Percentiles rank a stretch among this genome's conserved stretches.
Evolutionary conservation across 2,888 invertebrate genomes (phyloP).

Genomic region (Sarcophaga variegata): DNA sequence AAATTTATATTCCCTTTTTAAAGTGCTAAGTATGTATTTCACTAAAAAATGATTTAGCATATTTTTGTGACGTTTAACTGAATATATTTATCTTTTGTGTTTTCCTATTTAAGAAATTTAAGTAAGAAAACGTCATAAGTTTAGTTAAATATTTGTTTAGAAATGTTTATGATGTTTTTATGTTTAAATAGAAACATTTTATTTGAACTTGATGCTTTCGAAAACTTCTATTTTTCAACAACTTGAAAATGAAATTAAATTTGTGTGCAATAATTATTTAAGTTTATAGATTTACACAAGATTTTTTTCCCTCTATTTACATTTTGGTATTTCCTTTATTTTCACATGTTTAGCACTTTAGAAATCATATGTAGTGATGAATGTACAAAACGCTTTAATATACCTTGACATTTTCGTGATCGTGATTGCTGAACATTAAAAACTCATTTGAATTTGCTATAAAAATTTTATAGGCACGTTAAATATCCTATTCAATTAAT

Average conservation of each 20-base stretch:
- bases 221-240: not conserved
- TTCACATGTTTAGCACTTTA: not conserved
- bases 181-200: not conserved
- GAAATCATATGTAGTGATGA: no score
- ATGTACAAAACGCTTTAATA: not conserved
- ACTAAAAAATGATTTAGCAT: conserved; percentile 28
- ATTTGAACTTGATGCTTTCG: not conserved
- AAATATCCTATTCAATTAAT: not conserved
- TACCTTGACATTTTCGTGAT: not conserved
- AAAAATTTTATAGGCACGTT: not conserved
- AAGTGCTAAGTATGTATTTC: conserved; percentile 1
- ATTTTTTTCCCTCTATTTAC: conserved; percentile 13
- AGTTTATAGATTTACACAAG: not conserved
- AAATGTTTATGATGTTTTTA: not conserved
- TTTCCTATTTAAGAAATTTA: not conserved
- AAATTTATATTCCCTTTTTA: conserved; percentile 33
- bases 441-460: no score
- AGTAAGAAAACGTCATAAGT: conserved; percentile 7
- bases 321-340: not conserved
- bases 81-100: not conserved
- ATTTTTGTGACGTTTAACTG: conserved; percentile 2
- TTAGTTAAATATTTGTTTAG: conserved; percentile 5
- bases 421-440: not conserved
- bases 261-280: no score
- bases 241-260: not conserved